Base-by-base conservation (phyloP, 2,113 vertebrate species). In the Sterrhoptilus dennistouni region DNA sequence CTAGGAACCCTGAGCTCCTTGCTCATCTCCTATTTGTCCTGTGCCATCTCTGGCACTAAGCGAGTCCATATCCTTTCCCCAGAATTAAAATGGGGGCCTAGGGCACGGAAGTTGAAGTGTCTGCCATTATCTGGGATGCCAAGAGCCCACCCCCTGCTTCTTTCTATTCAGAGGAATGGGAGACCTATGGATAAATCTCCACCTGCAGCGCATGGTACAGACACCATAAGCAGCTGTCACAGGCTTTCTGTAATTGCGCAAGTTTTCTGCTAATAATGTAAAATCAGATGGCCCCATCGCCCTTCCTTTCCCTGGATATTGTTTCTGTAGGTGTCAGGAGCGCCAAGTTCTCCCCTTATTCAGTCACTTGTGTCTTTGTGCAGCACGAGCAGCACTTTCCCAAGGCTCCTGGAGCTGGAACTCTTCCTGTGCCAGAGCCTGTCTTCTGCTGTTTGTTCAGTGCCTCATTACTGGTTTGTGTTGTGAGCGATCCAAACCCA, bases 181-280 rank as follows among this genome's bases (percentile, higher is more conserved):
- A 96, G 95, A 96, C 92, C 83, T 96, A 42, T 16, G 77, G 95
- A 88, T 96, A 96, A 97, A 98, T 98, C 83, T 95, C 94, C 89
- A 31, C 95, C 94, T 88, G 94, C 91, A 84, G 96, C 1, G 11
- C 0, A 0, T 31, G 96, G 57, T 52, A 91, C 52, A 0, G 60
- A 87, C 96, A 70, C 52, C 29, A 31, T 75, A 87, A 90, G 75
- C 97, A 97, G 95, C 95, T 97, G 93, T 92, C 96, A 91, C 40
- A 36, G 20, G 50, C 42, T 64, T 82, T 96, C 93, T 97, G 91
- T 94, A 96, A 97, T 97, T 96, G 95, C 90, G 86, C 86, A 96
- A 89, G 89, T 91, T 60, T 95, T 97, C 76, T 95, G 93, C 83
- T 95, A 92, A 96, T 90, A 94, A 95, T 93, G 90, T 49, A 88